Percentiles rank a stretch among this genome's conserved stretches.
Conservation (phyloP, 2,113 vertebrate genomes). For the Zeus faber region DNA sequence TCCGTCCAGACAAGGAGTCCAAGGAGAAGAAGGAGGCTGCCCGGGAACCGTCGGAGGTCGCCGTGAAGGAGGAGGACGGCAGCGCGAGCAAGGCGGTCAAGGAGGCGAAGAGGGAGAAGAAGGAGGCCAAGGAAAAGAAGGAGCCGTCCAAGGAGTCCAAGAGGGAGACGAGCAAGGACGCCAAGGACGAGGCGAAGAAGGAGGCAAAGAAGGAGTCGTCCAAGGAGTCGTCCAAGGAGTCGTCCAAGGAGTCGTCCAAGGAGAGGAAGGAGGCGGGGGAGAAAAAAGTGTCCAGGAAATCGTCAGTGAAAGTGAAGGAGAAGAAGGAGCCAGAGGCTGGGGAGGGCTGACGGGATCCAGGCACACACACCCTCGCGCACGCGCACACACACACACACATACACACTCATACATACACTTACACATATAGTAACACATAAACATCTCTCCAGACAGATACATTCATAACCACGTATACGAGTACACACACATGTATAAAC, state of each 20-base stretch:
- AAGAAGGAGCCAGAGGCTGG: slow-evolving; percentile 63
- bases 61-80: slow-evolving; percentile 31
- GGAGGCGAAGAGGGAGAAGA: slow-evolving; percentile 57
- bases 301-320: slow-evolving; percentile 68
- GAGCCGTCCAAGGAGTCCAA: slow-evolving; percentile 52
- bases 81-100: slow-evolving; percentile 51
- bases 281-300: slow-evolving; percentile 64
- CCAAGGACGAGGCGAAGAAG: no score
- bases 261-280: slow-evolving; percentile 35
- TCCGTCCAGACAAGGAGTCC: slow-evolving; percentile 52
- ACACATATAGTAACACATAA: slow-evolving; percentile 19
- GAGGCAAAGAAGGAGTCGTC: slow-evolving; percentile 39
- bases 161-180: slow-evolving; percentile 20
- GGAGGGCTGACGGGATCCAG: slow-evolving; percentile 46
- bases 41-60: slow-evolving; percentile 27
- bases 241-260: slow-evolving; percentile 56
- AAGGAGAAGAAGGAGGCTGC: slow-evolving; percentile 48
- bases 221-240: slow-evolving; percentile 16
- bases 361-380: neutral
- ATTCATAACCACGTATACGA: no score
- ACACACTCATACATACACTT: slow-evolving; percentile 7
- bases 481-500: slow-evolving; percentile 19
- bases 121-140: slow-evolving; percentile 44
- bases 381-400: slow-evolving; percentile 6
- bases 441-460: slow-evolving; percentile 14